Conservation (phyloP, 2,888 invertebrate genomes). For the Synergus itoensis region DNA sequence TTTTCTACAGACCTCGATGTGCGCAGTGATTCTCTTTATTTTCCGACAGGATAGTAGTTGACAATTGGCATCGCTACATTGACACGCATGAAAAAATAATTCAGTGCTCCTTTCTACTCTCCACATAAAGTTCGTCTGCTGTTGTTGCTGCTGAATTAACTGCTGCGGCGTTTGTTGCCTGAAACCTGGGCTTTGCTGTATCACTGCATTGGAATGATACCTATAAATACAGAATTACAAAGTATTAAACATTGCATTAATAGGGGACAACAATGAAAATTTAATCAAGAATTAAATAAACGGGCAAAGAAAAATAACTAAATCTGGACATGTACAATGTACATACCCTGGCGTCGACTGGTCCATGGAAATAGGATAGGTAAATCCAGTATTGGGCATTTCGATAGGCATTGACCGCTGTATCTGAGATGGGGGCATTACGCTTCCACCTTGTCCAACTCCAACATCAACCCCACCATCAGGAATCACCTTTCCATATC, state of each 20-base stretch:
- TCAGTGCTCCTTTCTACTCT: conserved; percentile 95
- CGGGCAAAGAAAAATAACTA: too few species aligned
- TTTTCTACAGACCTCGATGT: conserved; percentile 97
- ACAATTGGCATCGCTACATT: conserved; percentile 99
- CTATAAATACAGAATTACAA: conserved; percentile 59
- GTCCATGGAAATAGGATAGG: conserved; percentile 77
- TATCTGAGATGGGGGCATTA: conserved; percentile 81
- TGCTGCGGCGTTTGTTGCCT: conserved; percentile 78
- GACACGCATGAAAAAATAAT: conserved; percentile 97
- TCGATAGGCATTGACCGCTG: conserved; percentile 79
- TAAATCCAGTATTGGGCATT: conserved; percentile 78
- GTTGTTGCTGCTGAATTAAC: conserved; percentile 79
- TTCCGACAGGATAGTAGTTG: conserved; percentile 97
- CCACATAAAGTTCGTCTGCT: conserved; percentile 73
- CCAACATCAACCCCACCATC: conserved; percentile 71
- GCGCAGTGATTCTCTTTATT: conserved; percentile 99
- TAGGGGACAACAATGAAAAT: too few species aligned
- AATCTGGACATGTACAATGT: conserved; percentile 50
- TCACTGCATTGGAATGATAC: conserved; percentile 75
- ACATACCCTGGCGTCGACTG: conserved; percentile 76
- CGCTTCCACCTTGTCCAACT: conserved; percentile 76
- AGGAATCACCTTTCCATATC: conserved; percentile 88
- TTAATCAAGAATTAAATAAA: too few species aligned
- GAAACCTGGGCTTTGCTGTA: conserved; percentile 76
- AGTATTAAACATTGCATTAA: background rate